Evolutionary conservation across 2,888 invertebrate genomes (phyloP), one percentile per base, ranked within the genome.

Genomic region (Balanococcus diminutus): DNA sequence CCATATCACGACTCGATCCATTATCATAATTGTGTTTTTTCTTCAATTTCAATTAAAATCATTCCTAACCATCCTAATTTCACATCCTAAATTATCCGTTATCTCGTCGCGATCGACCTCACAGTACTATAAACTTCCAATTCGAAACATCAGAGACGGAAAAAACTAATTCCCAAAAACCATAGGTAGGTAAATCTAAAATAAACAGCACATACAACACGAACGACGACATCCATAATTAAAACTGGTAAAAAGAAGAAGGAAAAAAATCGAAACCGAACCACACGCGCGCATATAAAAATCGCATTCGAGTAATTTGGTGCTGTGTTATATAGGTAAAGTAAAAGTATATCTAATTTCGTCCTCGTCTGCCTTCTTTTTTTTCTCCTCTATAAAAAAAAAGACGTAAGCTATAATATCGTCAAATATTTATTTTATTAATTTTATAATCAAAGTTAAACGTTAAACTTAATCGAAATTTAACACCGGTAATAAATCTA

Each of bases 401-500:
- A n/a, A n/a, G n/a, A n/a, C n/a, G n/a, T n/a, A n/a, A n/a, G n/a
- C n/a, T n/a, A n/a, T n/a, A n/a, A n/a, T 19, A 8, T 56, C 22
- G 56, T 56, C 56, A 67, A 28, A 67, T 67, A 67, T 67, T 67
- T 67, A 67, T 67, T 67, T 67, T 67, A 67, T 67, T 67, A 67
- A 67, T 67, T 67, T 67, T 56, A 56, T 56, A 56, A 56, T 56
- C 56, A 67, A 16, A 67, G 56, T 22, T 56, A 67, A 67, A 67
- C 67, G 67, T 67, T 28, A 28, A 67, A 67, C 16, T 67, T 67
- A 67, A 67, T 67, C 67, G 67, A 67, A 67, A 67, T 67, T 67
- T 67, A 67, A 67, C 67, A 67, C 67, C 67, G 67, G 67, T 67
- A 67, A 67, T 67, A 67, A 67, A 67, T 67, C 67, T 67, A 67